Conservation (phyloP, 2,113 vertebrate species). For the Tupaia tana region DNA sequence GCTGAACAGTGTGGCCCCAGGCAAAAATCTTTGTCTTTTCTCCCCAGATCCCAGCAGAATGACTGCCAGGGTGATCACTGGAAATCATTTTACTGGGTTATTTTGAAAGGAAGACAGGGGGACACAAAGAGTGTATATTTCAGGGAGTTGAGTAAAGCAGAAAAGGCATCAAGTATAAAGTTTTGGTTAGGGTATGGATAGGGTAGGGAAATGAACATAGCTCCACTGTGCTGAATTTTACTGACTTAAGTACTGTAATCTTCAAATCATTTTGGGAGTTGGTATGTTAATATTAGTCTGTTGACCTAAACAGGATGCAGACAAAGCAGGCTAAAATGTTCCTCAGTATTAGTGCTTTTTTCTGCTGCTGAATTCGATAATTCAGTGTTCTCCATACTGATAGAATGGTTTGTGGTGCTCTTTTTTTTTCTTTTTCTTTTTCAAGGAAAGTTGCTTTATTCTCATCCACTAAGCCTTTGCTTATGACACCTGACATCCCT, state of each 20-base stretch:
- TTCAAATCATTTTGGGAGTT: conserved; percentile 26
- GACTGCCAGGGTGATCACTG: background rate
- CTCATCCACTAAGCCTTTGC: background rate
- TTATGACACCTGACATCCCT: background rate
- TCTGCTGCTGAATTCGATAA: background rate
- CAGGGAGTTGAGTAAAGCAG: background rate
- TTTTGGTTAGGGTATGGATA: background rate
- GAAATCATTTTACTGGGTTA: conserved; percentile 5
- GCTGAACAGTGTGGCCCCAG: conserved; percentile 5
- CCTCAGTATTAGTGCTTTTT: background rate
- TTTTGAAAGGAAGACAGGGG: conserved; percentile 15
- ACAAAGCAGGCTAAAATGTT: background rate
- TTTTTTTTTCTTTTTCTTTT: conserved; percentile 22
- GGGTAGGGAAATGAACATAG: conserved; percentile 17
- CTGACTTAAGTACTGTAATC: background rate
- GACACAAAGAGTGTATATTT: background rate
- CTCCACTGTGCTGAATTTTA: background rate
- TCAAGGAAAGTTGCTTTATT: conserved; percentile 26
- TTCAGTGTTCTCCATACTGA: background rate
- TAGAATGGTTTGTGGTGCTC: background rate
- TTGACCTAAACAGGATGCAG: background rate
- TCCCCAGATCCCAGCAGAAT: background rate
- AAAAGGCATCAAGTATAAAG: conserved; percentile 22
- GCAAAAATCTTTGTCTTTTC: conserved; percentile 55
- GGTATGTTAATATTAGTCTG: background rate